Conservation (phyloP, 2,888 invertebrate species). For the Leptarthrus brevirostris region DNA sequence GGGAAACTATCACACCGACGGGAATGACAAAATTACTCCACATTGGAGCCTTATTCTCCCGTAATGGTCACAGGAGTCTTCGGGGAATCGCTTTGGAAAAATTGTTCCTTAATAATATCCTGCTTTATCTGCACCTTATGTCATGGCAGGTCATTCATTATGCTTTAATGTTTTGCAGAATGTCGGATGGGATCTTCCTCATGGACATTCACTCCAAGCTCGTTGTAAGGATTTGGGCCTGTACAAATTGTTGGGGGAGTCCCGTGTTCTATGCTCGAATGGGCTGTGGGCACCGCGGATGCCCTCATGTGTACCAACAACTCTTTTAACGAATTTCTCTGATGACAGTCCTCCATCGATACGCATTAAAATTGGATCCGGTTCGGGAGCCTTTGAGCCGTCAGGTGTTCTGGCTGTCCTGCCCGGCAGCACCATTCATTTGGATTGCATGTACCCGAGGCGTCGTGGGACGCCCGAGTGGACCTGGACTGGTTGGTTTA, state of each 20-base stretch:
- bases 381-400: conserved; percentile 83
- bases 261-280: conserved; percentile 82
- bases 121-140: background rate
- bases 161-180: conserved; percentile 63
- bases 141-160: conserved; percentile 26
- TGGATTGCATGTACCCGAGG: conserved; percentile 84
- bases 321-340: conserved; percentile 86
- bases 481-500: conserved; percentile 86
- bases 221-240: conserved; percentile 85
- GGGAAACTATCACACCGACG: conserved; percentile 48
- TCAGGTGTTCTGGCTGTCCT: conserved; percentile 83
- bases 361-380: conserved; percentile 79
- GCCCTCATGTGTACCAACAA: conserved; percentile 88
- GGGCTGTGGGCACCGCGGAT: conserved; percentile 82
- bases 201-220: conserved; percentile 80
- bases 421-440: conserved; percentile 81
- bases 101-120: conserved; percentile 26
- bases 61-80: conserved; percentile 9
- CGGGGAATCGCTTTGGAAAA: conserved; percentile 28
- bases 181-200: conserved; percentile 77
- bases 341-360: conserved; percentile 88
- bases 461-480: conserved; percentile 85
- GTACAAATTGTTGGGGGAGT: conserved; percentile 85
- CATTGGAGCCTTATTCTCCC: background rate
- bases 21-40: conserved; percentile 35